Evolutionary conservation across 2,888 invertebrate genomes (phyloP), one percentile per base, ranked within the genome.

Genomic region (Blastobasis lacticolella): DNA sequence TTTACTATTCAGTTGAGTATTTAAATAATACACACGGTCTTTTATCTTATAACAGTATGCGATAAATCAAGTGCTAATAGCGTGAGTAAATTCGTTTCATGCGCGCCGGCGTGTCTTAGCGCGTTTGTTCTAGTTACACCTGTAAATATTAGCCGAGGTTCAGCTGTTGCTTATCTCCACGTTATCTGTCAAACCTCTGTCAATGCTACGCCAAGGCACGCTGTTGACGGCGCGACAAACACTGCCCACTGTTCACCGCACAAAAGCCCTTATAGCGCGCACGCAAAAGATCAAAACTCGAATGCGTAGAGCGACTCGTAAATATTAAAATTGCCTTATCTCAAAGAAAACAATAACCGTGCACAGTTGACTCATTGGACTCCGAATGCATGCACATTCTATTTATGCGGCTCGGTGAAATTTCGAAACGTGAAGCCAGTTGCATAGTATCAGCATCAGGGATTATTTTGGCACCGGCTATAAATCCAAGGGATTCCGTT

Each of bases 171-270:
- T 84, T 84, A 86, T 85, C 86, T 80, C 60, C 59, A 70, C 69
- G 70, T 86, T 88, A 87, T 87, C 87, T 87, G 87, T 85, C 87
- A 87, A 88, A 86, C 78, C 82, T 71, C 82, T 85, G 86, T 87
- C 87, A 85, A 86, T 86, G 84, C 78, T 82, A 68, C 23, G 23
- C 23, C 23, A 23, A 69, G 75, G 78, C 81, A 79, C 83, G 81
- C 75, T 23, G 78, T n/a, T 76, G 70, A 71, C 58, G 67, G 59
- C 63, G 69, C 61, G 57, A 62, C 64, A 70, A 68, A 23, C 23
- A 23, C 23, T 23, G 23, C 23, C 23, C 23, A 23, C 23, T 23
- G 23, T 23, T 23, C 23, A 23, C 23, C 23, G 23, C 23, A 23
- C 23, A 23, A 23, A 23, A 23, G 3, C 23, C 23, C 23, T 23